Conservation (phyloP, 2,113 vertebrate genomes). For the Oncorhynchus clarkii region DNA sequence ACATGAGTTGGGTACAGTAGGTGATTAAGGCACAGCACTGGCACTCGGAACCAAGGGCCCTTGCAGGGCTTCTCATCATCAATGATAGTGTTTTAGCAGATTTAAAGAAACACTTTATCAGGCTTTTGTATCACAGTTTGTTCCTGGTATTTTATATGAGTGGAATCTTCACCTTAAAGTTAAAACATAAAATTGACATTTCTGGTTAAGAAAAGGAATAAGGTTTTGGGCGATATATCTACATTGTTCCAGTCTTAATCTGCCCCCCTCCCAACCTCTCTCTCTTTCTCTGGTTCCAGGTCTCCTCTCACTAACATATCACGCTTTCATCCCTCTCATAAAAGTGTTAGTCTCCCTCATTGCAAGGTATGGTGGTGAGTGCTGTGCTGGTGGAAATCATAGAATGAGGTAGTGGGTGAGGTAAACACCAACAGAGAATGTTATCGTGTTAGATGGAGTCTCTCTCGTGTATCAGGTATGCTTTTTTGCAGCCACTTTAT, state of each 20-base stretch:
- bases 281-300: too few relatives aligned
- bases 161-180: too few relatives aligned
- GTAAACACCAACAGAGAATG: not conserved
- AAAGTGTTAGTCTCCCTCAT: too few relatives aligned
- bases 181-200: too few relatives aligned
- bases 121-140: constrained; percentile 2
- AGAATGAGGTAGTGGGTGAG: not conserved
- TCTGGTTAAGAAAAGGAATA: too few relatives aligned
- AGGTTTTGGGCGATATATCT: too few relatives aligned
- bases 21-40: constrained; percentile 26
- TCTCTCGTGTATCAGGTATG: not conserved
- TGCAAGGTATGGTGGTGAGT: too few relatives aligned
- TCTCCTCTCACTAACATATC: too few relatives aligned
- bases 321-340: not conserved
- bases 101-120: constrained; percentile 23
- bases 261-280: too few relatives aligned
- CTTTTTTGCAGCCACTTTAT: not conserved
- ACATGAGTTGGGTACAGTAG: constrained; percentile 50
- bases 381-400: not conserved
- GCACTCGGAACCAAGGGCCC: not conserved
- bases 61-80: constrained; percentile 42
- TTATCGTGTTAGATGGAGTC: not conserved
- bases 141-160: not conserved
- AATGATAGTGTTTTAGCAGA: not conserved
- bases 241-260: too few relatives aligned